A percentile compares a stretch with the other conserved stretches of the same genome.
These are phyloP conservation scores for Oreochromis aureus DNA, from an alignment of 2,113 vertebrate species.

Conservation along the genomic window DNA sequence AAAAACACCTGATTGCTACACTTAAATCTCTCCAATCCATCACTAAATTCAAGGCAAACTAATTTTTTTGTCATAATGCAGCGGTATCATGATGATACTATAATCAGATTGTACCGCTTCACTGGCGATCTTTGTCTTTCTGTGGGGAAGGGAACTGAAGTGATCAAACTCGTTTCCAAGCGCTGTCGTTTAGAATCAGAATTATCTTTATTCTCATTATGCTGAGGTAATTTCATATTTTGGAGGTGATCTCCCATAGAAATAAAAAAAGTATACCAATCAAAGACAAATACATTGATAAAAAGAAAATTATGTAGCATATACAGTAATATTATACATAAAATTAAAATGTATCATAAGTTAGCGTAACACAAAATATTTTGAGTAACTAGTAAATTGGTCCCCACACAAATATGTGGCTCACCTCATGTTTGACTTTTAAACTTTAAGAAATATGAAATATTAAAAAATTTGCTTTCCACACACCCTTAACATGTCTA, in stretches of 20 bases:
- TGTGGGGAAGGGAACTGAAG: not conserved
- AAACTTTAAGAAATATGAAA: not conserved
- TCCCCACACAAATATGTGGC: not conserved
- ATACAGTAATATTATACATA: accelerated
- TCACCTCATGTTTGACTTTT: not conserved
- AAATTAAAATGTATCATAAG: not conserved
- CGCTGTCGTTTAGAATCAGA: not conserved
- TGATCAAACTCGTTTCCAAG: not conserved
- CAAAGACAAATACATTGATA: not conserved
- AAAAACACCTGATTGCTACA: not conserved
- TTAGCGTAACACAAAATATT: not conserved
- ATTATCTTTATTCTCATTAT: not conserved
- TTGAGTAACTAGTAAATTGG: not conserved
- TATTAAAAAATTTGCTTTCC: not conserved
- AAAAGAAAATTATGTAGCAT: not conserved
- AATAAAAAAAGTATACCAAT: not conserved
- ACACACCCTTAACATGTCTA: not conserved
- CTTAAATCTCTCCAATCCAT: not conserved
- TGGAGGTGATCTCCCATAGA: not conserved
- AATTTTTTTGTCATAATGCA: not conserved
- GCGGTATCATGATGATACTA: not conserved
- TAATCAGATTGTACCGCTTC: not conserved
- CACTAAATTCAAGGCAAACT: not conserved
- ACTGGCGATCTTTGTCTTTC: not conserved
- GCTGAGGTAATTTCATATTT: not conserved